Conservation (phyloP, 2,797 vertebrate genomes). For the Bryconaethiops microstoma region DNA sequence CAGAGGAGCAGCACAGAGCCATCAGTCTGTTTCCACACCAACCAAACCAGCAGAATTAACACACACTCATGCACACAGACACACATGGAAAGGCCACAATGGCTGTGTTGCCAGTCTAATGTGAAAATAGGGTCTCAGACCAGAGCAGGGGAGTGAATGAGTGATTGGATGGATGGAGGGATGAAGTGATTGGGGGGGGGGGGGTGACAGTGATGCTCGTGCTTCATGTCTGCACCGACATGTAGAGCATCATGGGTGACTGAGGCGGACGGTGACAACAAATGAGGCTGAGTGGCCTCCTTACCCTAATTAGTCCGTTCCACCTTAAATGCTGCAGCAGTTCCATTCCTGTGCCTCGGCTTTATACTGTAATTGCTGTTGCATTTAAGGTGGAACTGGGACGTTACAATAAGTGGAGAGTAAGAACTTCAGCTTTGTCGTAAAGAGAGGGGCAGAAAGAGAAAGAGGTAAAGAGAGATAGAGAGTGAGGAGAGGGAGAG, state of each 20-base stretch:
- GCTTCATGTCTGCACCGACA: slow-evolving; percentile 34
- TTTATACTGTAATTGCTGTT: too few species aligned
- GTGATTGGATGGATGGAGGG: background rate
- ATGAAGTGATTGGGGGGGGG: background rate
- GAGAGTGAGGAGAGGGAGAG: slow-evolving; percentile 38
- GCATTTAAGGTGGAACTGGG: too few species aligned
- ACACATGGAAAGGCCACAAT: background rate
- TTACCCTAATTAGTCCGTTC: too few species aligned
- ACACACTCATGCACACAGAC: slow-evolving; percentile 32
- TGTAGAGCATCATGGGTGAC: slow-evolving; percentile 38
- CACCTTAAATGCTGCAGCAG: too few species aligned
- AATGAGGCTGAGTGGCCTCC: too few species aligned
- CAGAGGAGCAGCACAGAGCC: background rate
- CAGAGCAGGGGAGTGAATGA: slow-evolving; percentile 10
- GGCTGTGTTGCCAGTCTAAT: slow-evolving; percentile 21
- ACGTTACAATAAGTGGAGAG: too few species aligned
- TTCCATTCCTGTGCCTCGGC: too few species aligned
- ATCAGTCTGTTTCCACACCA: slow-evolving; percentile 16
- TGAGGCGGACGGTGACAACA: slow-evolving; percentile 1
- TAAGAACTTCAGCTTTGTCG: too few species aligned
- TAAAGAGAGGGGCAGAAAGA: too few species aligned
- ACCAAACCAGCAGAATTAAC: background rate
- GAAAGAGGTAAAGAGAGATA: too few species aligned
- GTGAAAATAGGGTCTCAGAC: slow-evolving; percentile 29
- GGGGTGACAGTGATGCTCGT: slow-evolving; percentile 47